These are phyloP conservation scores for Dromiciops gliroides DNA, from an alignment of 2,113 vertebrate species.

Conservation along the genomic window DNA sequence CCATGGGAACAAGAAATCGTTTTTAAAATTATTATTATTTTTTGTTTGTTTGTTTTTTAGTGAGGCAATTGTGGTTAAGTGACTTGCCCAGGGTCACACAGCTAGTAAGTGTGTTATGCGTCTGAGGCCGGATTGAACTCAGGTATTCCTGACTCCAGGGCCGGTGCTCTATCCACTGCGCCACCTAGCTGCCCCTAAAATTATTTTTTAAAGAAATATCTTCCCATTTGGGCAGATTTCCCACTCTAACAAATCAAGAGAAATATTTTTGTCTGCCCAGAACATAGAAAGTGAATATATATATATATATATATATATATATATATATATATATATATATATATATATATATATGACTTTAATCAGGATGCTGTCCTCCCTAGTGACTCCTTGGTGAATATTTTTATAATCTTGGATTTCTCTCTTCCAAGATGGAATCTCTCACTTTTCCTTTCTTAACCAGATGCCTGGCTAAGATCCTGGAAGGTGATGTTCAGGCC, in stretches of 20 bases:
- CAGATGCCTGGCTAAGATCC: constrained; percentile 1
- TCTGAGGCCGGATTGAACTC: too few relatives aligned
- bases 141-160: too few relatives aligned
- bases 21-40: too few relatives aligned
- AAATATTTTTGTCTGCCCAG: not conserved
- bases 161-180: too few relatives aligned
- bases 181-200: too few relatives aligned
- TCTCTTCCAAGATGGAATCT: not conserved
- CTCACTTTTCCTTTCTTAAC: not conserved
- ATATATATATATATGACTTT: not conserved
- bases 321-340: too few relatives aligned
- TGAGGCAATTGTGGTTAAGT: too few relatives aligned
- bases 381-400: not conserved
- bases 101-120: too few relatives aligned
- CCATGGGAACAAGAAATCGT: not conserved
- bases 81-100: too few relatives aligned
- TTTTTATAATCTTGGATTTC: constrained; percentile 1
- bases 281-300: not conserved
- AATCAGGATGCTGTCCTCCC: not conserved
- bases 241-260: not conserved
- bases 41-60: too few relatives aligned
- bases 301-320: too few relatives aligned
- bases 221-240: not conserved
- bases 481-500: not conserved
- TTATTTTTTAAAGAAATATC: not conserved